Conservation (phyloP, 23 tunicate genomes). For the Halocynthia aurantium region DNA sequence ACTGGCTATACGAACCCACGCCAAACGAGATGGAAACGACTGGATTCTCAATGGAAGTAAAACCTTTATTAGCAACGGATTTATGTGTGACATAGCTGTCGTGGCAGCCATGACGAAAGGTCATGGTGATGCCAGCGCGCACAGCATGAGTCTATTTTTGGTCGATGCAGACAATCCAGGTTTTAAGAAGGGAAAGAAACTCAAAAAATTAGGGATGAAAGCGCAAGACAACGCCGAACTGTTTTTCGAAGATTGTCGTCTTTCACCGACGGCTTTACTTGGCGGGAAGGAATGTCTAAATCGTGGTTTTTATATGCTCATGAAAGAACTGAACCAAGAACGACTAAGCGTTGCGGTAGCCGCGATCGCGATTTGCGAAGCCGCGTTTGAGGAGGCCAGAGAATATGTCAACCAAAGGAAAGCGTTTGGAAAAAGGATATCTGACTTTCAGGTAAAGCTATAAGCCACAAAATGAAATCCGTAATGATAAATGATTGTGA, state of each 20-base stretch:
- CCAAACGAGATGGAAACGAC: constrained; percentile 83
- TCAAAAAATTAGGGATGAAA: constrained; percentile 90
- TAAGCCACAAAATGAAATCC: too few species aligned
- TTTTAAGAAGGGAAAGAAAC: constrained; percentile 76
- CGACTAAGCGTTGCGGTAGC: constrained; percentile 65
- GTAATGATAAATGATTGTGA: too few species aligned
- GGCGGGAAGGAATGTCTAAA: constrained; percentile 94
- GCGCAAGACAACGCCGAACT: constrained; percentile 96
- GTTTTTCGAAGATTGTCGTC: constrained; percentile 86
- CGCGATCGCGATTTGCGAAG: constrained; percentile 72
- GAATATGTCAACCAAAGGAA: constrained; percentile 97
- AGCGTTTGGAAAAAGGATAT: constrained; percentile 89
- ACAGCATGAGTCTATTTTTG: constrained; percentile 79
- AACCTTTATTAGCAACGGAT: constrained; percentile 93
- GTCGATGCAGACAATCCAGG: constrained; percentile 89
- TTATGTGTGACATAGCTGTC: constrained; percentile 81
- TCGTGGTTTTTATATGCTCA: constrained; percentile 75
- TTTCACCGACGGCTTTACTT: constrained; percentile 72
- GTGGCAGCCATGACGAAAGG: constrained; percentile 84
- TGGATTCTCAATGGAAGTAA: constrained; percentile 92
- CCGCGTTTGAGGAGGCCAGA: constrained; percentile 83
- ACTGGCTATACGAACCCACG: constrained; percentile 85
- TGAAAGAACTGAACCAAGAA: constrained; percentile 95
- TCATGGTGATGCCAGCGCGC: constrained; percentile 81
- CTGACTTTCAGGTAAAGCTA: constrained; percentile 39